phyloP scores from a whole-genome alignment of 2,888 invertebrate genomes.

The Bruchidius siliquastri region DNA sequence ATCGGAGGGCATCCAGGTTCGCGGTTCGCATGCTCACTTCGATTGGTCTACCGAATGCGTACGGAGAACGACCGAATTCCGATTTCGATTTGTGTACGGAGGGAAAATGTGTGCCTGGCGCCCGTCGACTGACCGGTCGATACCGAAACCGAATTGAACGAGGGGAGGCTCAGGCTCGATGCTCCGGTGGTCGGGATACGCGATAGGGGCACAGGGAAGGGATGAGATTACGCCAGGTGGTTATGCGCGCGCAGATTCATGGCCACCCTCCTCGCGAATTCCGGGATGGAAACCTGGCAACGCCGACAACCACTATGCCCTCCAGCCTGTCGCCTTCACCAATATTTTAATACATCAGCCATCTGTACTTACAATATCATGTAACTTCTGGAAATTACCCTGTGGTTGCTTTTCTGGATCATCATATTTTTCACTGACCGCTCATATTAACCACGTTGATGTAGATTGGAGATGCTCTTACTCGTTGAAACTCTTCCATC shows the following conservation, averaged over 20 bases:
- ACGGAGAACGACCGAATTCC: constrained; percentile 34
- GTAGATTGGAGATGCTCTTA: no score
- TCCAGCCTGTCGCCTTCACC: no score
- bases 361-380: no score
- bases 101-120: constrained; percentile 38
- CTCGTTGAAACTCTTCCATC: no score
- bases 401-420: no score
- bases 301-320: not conserved
- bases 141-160: constrained; percentile 48
- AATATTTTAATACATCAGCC: no score
- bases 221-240: constrained; percentile 44
- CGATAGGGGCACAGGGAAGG: not conserved
- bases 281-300: not conserved
- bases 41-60: constrained; percentile 31
- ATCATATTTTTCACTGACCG: no score
- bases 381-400: no score
- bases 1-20: constrained; percentile 17
- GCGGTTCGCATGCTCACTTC: constrained; percentile 36
- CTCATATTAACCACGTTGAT: no score
- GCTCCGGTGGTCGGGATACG: not conserved
- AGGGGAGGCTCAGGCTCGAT: constrained; percentile 40
- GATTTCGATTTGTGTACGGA: constrained; percentile 40
- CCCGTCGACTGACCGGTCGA: constrained; percentile 43
- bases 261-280: constrained; percentile 26
- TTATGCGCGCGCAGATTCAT: constrained; percentile 32